phyloP scores from a whole-genome alignment of 2,797 vertebrate species.

The Xenopus petersii region DNA sequence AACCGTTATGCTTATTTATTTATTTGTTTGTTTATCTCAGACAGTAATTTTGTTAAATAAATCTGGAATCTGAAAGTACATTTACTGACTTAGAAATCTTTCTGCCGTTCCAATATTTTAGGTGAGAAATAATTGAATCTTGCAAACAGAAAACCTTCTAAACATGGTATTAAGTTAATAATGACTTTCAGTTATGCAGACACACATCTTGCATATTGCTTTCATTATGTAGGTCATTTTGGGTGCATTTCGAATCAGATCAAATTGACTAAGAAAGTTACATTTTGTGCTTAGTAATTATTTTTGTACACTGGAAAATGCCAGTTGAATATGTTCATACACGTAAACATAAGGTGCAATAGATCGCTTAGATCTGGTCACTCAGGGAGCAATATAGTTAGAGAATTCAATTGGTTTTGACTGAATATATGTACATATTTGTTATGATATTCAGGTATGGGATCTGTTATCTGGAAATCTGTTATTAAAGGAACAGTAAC shows the following conservation, averaged over 20 bases:
- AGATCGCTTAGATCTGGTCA: too few relatives aligned
- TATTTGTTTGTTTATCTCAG: too few relatives aligned
- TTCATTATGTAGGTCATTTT: slow-evolving; percentile 22
- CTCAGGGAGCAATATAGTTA: too few relatives aligned
- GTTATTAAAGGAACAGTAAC: too few relatives aligned
- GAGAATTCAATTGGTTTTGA: too few relatives aligned
- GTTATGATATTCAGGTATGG: too few relatives aligned
- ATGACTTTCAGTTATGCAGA: slow-evolving; percentile 34
- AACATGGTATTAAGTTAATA: slow-evolving; percentile 37
- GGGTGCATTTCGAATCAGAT: slow-evolving; percentile 12
- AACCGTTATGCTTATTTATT: too few relatives aligned
- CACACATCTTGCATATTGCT: slow-evolving; percentile 9
- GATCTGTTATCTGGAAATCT: too few relatives aligned
- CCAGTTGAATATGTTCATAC: not conserved
- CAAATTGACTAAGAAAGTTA: not conserved
- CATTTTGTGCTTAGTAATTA: slow-evolving; percentile 22
- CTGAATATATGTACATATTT: too few relatives aligned
- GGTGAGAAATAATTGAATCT: slow-evolving; percentile 23
- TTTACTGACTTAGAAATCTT: slow-evolving; percentile 26
- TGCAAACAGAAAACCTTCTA: slow-evolving; percentile 9
- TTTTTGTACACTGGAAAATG: slow-evolving; percentile 6
- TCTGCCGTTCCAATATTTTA: slow-evolving; percentile 26
- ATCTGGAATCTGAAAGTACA: slow-evolving; percentile 16
- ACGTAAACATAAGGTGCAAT: not conserved
- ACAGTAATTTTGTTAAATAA: slow-evolving; percentile 23